Percentiles rank a stretch among this genome's conserved stretches.
Conservation (phyloP, 2,888 invertebrate genomes). For the Drosophila paranaensis region DNA sequence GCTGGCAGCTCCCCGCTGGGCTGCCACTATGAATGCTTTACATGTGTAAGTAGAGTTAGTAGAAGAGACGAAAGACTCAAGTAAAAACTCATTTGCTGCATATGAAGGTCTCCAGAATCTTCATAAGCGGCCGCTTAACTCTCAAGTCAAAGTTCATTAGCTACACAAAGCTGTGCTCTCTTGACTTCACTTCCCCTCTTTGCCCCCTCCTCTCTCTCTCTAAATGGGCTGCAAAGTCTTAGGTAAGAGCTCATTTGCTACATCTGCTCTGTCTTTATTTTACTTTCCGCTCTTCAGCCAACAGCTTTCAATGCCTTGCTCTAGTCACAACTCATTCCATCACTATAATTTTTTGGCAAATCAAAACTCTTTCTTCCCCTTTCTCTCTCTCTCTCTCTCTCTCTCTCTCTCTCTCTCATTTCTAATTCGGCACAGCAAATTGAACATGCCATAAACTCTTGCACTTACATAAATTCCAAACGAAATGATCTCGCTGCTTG, state of each 20-base stretch:
- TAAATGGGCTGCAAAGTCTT: not conserved
- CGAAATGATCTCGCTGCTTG: conserved; percentile 30
- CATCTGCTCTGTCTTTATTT: no score
- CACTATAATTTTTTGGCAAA: not conserved
- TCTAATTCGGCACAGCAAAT: conserved; percentile 34
- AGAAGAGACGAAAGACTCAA: not conserved
- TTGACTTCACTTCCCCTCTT: no score
- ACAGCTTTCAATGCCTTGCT: not conserved
- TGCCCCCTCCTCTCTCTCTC: no score
- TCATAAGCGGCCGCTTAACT: not conserved
- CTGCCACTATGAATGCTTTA: not conserved
- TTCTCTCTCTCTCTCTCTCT: not conserved
- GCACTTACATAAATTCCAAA: conserved; percentile 55
- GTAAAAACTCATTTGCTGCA: not conserved
- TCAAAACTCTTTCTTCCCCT: not conserved
- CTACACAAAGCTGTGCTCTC: no score
- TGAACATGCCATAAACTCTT: conserved; percentile 18
- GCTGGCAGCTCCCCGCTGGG: not conserved
- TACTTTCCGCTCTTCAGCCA: no score
- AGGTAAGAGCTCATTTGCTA: not conserved
- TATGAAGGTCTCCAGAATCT: not conserved
- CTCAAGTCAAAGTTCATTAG: not conserved
- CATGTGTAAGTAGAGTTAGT: not conserved
- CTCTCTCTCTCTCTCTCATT: conserved; percentile 1
- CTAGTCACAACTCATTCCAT: not conserved